phyloP scores from a whole-genome alignment of 2,113 vertebrate species.

The Ondatra zibethicus region DNA sequence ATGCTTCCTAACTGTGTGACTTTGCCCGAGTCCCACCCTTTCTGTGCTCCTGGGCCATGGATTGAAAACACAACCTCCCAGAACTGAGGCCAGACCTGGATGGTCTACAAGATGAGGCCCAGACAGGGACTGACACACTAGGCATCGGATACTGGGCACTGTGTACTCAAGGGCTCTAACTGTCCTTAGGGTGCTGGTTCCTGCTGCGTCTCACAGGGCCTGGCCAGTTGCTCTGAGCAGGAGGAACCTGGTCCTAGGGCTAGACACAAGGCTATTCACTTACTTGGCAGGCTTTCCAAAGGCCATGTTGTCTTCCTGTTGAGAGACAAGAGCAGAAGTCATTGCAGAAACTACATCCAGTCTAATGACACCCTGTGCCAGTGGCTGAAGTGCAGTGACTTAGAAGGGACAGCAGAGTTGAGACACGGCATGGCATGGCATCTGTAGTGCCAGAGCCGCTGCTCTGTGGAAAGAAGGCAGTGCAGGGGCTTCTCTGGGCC shows the following conservation, averaged over 20 bases:
- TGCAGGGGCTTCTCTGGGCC: not conserved
- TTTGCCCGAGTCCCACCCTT: not conserved
- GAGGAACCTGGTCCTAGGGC: not conserved
- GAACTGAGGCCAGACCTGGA: not conserved
- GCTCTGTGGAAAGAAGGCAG: not conserved
- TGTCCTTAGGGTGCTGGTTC: not conserved
- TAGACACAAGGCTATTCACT: constrained; percentile 77
- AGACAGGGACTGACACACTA: not conserved
- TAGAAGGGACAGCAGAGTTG: not conserved
- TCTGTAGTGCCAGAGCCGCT: not conserved
- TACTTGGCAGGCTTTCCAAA: constrained; percentile 98
- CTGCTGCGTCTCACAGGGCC: not conserved
- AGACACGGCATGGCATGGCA: not conserved
- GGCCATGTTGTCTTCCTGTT: constrained; percentile 98
- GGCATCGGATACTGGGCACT: not conserved
- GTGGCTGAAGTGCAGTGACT: not conserved
- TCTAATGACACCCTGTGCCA: not conserved
- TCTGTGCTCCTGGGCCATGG: not conserved
- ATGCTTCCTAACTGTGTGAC: not conserved
- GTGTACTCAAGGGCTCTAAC: not conserved
- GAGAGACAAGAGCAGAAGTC: constrained; percentile 63
- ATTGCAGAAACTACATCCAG: constrained; percentile 15
- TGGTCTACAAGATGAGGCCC: not conserved
- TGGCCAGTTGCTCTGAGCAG: not conserved
- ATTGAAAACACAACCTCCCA: not conserved